phyloP scores from a whole-genome alignment of 2,797 vertebrate genomes.

The Sternarchorhynchus goeldii region DNA sequence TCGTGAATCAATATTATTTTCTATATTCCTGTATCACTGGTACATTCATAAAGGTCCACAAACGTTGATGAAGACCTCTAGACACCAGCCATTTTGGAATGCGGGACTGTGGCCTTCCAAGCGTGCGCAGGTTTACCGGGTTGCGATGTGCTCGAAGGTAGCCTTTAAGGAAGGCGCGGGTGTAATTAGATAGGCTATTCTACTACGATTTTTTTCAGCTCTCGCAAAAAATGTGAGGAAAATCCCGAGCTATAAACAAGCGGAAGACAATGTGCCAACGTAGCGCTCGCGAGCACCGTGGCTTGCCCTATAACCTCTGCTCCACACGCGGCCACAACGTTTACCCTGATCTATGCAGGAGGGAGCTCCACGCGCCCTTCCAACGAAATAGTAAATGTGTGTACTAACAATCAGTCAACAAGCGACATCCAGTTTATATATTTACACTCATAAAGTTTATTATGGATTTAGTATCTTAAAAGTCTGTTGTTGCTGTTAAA shows the following conservation, averaged over 20 bases:
- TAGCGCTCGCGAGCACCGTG: conserved; percentile 62
- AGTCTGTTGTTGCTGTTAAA: no score
- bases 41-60: neutral
- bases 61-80: conserved; percentile 13
- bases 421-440: no score
- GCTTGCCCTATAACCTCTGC: conserved; percentile 65
- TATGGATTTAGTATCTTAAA: no score
- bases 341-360: neutral
- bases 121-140: neutral
- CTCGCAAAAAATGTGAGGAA: conserved; percentile 65
- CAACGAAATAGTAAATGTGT: neutral
- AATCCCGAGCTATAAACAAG: conserved; percentile 69
- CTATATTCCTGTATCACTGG: neutral
- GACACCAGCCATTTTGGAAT: conserved; percentile 13
- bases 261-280: conserved; percentile 66
- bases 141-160: neutral
- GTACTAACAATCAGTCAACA: no score
- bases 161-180: conserved; percentile 63
- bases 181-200: conserved; percentile 67
- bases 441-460: no score
- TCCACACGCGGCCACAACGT: neutral
- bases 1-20: neutral
- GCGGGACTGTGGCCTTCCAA: neutral
- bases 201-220: conserved; percentile 68
- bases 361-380: neutral